Base-by-base conservation (phyloP, 2,888 invertebrate species). In the Micoletzkya japonica region DNA sequence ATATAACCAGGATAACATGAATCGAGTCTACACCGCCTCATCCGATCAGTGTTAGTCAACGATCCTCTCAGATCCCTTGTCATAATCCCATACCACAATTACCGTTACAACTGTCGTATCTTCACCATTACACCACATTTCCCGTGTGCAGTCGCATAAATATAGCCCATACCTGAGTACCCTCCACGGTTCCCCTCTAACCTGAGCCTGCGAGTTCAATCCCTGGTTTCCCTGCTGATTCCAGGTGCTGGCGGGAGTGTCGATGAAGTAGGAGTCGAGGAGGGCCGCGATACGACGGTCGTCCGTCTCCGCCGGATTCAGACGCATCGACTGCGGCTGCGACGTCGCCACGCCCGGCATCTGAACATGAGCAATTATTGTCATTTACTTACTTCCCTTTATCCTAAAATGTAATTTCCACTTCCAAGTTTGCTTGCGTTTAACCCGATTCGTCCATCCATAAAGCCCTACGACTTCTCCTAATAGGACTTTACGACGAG, bases 221-320 rank as follows among this genome's bases (percentile, higher is more conserved):
- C 44, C 63, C 63, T 63, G 63, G 30, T 63, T 44, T 63, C 49
- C 39, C 50, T 63, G 63, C 44, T 58, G 57, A 49, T 49, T 58
- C 68, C 68, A 68, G 20, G 14, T 57, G 26, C 44, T 44, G 10
- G 57, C 39, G 2, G 76, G 76, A 44, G 74, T 70, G 68, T 76
- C 76, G 26, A 76, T 74, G 58, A 76, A 76, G 63, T 76, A 76
- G 1, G 76, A 74, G 61, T 76, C 76, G 37, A 76, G 76, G 37
- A 69, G 69, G 59, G 69, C 69, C 17, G 69, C 69, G 37, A 69
- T 69, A 2, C 69, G 39, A 36, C 69, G 57, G 30, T 69, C 69
- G n/a, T 69, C 69, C 6, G 69, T 59, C 36, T 69, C 59, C 14
- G 54, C 26, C 28, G 36, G 36, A 34, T 54, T 26, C 30, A 24